These are phyloP conservation scores for Novumbra hubbsi DNA, from an alignment of 2,797 vertebrate species.

Conservation along the genomic window DNA sequence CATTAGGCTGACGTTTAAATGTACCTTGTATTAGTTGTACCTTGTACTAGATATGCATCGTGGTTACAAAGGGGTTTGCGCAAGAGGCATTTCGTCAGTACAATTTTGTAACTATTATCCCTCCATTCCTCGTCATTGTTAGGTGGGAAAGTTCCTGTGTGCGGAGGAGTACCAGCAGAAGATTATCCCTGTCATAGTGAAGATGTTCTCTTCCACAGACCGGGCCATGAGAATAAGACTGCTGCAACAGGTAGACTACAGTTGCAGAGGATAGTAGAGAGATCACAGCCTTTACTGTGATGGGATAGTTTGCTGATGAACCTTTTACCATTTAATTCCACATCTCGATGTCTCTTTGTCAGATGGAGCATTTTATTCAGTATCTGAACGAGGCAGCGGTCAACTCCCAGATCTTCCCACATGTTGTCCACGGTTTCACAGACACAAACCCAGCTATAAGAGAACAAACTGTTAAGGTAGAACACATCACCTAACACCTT, in stretches of 20 bases:
- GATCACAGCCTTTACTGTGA: neutral
- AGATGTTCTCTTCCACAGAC: conserved; percentile 95
- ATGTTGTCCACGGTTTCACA: conserved; percentile 90
- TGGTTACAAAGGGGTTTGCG: neutral
- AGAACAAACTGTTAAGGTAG: conserved; percentile 94
- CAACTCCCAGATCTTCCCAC: conserved; percentile 92
- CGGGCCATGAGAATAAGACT: conserved; percentile 92
- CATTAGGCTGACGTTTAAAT: neutral
- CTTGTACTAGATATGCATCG: neutral
- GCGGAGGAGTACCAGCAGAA: conserved; percentile 91
- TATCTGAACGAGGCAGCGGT: conserved; percentile 91
- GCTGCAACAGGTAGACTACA: conserved; percentile 81
- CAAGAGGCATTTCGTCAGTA: neutral
- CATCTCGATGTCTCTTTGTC: neutral
- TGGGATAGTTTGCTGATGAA: neutral
- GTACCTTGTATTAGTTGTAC: too few relatives aligned
- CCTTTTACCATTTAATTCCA: neutral
- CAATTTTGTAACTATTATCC: neutral
- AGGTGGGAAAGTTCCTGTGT: conserved; percentile 90
- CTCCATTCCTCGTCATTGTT: conserved; percentile 4
- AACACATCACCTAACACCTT: neutral
- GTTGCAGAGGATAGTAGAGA: neutral
- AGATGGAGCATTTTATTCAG: conserved; percentile 95
- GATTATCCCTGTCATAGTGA: conserved; percentile 90
- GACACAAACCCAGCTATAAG: conserved; percentile 95